Conservation (phyloP, 2,113 vertebrate species). For the Heteronetta atricapilla region DNA sequence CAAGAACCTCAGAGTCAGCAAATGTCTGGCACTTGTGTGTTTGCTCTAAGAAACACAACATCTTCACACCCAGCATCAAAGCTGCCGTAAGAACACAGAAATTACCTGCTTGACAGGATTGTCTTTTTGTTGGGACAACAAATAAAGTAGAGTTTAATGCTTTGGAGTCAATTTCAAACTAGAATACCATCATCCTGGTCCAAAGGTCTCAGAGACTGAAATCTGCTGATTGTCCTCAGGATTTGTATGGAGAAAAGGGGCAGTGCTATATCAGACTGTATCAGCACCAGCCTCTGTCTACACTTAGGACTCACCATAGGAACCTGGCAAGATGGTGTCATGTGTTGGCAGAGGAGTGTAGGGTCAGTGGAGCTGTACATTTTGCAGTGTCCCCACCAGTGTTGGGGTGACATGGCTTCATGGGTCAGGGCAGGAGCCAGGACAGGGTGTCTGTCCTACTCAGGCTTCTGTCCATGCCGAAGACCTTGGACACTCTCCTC, state of each 20-base stretch:
- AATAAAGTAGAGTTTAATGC: neutral
- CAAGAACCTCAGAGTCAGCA: neutral
- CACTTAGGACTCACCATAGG: neutral
- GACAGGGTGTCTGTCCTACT: accelerated
- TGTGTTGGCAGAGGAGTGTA: neutral
- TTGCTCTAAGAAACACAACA: constrained; percentile 49
- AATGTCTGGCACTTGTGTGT: constrained; percentile 48
- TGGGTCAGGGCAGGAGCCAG: neutral
- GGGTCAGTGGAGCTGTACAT: neutral
- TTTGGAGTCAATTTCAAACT: too few species aligned
- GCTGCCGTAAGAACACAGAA: neutral
- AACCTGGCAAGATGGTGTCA: neutral
- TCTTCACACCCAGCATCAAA: constrained; percentile 21
- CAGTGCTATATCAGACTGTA: neutral
- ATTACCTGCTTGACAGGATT: neutral
- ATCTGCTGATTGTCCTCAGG: neutral
- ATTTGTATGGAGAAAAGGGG: neutral
- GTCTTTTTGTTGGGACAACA: neutral
- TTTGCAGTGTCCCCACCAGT: too few species aligned
- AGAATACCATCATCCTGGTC: neutral
- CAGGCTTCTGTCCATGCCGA: too few species aligned
- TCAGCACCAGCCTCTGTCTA: neutral
- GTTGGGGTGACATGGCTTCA: too few species aligned
- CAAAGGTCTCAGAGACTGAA: neutral
- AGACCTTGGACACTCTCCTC: neutral